These are phyloP conservation scores for Chymomyza amoena DNA, from an alignment of 2,888 invertebrate genomes.

Conservation along the genomic window DNA sequence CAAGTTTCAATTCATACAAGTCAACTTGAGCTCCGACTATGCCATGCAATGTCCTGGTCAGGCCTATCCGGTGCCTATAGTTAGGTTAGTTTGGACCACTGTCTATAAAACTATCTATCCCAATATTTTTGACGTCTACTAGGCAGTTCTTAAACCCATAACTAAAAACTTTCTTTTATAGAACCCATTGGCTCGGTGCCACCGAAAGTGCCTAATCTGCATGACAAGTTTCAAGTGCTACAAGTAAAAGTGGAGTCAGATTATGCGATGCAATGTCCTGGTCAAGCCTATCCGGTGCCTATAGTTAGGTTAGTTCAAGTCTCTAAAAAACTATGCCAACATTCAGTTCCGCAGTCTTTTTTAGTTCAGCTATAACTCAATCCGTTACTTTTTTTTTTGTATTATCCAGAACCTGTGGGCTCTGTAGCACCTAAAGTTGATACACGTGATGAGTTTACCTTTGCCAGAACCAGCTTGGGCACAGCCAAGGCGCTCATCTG, in stretches of 20 bases:
- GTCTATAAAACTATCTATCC: not conserved
- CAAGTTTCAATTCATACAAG: constrained; percentile 78
- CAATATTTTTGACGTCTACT: constrained; percentile 24
- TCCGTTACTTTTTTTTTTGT: not conserved
- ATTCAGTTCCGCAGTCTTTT: constrained; percentile 22
- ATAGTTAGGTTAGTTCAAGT: constrained; percentile 81
- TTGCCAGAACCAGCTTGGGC: constrained; percentile 66
- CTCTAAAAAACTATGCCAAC: constrained; percentile 35
- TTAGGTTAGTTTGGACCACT: constrained; percentile 79
- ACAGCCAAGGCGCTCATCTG: constrained; percentile 83
- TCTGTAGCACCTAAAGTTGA: constrained; percentile 84
- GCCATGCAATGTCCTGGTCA: constrained; percentile 88
- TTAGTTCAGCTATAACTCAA: not conserved
- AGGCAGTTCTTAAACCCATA: not conserved
- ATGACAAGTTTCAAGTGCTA: constrained; percentile 77
- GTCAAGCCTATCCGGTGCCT: constrained; percentile 88
- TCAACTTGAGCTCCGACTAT: constrained; percentile 79
- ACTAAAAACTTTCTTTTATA: constrained; percentile 32
- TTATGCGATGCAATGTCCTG: constrained; percentile 85
- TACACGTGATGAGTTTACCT: constrained; percentile 81
- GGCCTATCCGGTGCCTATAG: constrained; percentile 85
- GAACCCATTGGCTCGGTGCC: constrained; percentile 80
- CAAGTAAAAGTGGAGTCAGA: constrained; percentile 80
- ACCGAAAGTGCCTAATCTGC: constrained; percentile 82
- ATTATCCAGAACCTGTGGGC: constrained; percentile 79